Evolutionary conservation across 1,140 invertebrate genomes (phyloP).

Genomic region (Ostrea edulis): DNA sequence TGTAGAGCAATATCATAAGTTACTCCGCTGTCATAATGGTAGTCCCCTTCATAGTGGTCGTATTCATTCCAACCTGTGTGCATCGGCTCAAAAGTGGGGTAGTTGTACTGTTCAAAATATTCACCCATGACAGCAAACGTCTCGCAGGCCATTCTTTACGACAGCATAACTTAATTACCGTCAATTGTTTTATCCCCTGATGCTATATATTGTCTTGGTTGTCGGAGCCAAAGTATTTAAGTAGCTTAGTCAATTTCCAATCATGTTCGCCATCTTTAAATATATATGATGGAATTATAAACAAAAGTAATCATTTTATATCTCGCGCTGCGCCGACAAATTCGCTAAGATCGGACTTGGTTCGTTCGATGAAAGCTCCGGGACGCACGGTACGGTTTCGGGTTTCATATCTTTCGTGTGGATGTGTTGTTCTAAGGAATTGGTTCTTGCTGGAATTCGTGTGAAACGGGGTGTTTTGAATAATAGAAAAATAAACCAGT

Average conservation of each 20-base stretch:
- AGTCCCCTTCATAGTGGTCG: constrained; percentile 7
- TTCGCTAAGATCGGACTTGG: background rate
- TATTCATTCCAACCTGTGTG: constrained; percentile 1
- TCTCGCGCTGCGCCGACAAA: background rate
- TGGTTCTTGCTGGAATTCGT: constrained; percentile 26
- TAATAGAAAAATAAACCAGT: constrained; percentile 46
- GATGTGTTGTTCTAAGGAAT: constrained; percentile 37
- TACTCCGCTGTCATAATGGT: constrained; percentile 1
- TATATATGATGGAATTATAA: constrained; percentile 19
- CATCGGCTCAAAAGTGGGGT: background rate
- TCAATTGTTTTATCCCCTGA: constrained; percentile 8
- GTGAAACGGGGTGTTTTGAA: constrained; percentile 31
- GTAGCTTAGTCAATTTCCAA: constrained; percentile 35
- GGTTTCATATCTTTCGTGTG: constrained; percentile 30
- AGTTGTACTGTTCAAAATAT: constrained; percentile 20
- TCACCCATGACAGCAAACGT: constrained; percentile 10
- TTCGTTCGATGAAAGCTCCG: constrained; percentile 11
- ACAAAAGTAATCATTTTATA: constrained; percentile 40
- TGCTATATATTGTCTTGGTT: background rate
- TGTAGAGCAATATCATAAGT: background rate
- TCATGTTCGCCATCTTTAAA: background rate
- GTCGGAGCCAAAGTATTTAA: constrained; percentile 4
- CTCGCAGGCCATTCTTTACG: constrained; percentile 22
- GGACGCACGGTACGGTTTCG: background rate
- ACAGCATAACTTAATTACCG: background rate